These are phyloP conservation scores for Callopanchax toddi DNA, from an alignment of 2,113 vertebrate species.

Conservation along the genomic window DNA sequence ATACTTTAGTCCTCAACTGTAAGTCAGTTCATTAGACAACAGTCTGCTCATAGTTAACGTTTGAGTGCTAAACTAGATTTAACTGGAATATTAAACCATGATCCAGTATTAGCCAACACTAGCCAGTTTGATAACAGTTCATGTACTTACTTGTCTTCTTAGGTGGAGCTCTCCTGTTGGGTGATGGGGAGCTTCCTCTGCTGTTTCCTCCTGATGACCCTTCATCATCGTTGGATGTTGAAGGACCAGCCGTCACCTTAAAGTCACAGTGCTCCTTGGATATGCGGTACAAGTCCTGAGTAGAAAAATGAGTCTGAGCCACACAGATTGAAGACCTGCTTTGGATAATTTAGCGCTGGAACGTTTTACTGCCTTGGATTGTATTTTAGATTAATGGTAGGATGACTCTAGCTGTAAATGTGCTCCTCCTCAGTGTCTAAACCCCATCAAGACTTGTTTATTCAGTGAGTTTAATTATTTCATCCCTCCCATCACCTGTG, in stretches of 20 bases:
- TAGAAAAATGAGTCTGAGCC: neutral
- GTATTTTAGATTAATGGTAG: conserved; percentile 16
- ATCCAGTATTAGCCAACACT: no score
- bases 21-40: no score
- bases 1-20: no score
- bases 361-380: conserved; percentile 21
- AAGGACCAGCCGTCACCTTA: conserved; percentile 76
- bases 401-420: conserved; percentile 17
- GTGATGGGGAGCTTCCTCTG: conserved; percentile 79
- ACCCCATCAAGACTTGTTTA: neutral
- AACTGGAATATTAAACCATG: neutral
- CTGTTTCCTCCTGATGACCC: conserved; percentile 87
- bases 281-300: conserved; percentile 90
- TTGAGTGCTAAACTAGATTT: no score
- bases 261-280: conserved; percentile 93
- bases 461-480: conserved; percentile 11
- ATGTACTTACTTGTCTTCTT: conserved; percentile 72
- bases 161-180: conserved; percentile 34
- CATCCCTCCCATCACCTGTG: conserved; percentile 4
- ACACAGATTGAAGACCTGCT: conserved; percentile 4
- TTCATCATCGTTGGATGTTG: conserved; percentile 80
- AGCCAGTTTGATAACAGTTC: neutral
- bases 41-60: no score
- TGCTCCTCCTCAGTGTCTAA: conserved; percentile 5
- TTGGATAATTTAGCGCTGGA: conserved; percentile 8